Percentiles rank a stretch among this genome's conserved stretches.
These are phyloP conservation scores for Dolomedes plantarius DNA, from an alignment of 2,888 invertebrate species.

Conservation along the genomic window DNA sequence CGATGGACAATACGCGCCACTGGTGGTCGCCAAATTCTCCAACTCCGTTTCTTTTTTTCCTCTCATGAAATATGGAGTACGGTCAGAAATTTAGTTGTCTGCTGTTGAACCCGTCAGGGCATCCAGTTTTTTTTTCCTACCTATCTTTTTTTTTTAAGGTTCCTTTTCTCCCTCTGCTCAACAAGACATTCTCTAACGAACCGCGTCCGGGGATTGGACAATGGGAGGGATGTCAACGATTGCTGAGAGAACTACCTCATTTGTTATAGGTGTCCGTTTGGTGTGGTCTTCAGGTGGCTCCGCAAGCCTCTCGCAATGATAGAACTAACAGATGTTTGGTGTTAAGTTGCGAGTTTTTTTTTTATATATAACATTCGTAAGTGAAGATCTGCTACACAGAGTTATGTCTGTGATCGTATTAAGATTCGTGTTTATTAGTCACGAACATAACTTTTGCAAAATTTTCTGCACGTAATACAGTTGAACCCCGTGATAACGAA, in stretches of 20 bases:
- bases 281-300: not conserved
- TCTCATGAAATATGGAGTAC: constrained; percentile 63
- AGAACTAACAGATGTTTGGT: not conserved
- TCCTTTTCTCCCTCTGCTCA: not conserved
- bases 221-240: constrained; percentile 17
- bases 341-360: too few species aligned
- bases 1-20: constrained; percentile 56
- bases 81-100: constrained; percentile 51
- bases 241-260: not conserved
- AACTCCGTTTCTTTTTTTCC: not conserved
- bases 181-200: constrained; percentile 44
- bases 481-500: too few species aligned
- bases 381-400: too few species aligned
- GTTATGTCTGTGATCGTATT: too few species aligned
- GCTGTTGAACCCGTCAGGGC: constrained; percentile 28
- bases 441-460: too few species aligned
- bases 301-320: not conserved
- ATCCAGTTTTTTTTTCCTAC: constrained; percentile 17
- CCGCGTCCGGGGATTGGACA: constrained; percentile 13
- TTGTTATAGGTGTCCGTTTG: not conserved
- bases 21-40: constrained; percentile 48
- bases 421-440: too few species aligned
- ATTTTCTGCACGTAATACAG: too few species aligned
- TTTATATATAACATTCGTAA: too few species aligned
- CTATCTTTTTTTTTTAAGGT: not conserved